phyloP scores from a whole-genome alignment of 1,140 invertebrate genomes.

The Drosophila nikananu region DNA sequence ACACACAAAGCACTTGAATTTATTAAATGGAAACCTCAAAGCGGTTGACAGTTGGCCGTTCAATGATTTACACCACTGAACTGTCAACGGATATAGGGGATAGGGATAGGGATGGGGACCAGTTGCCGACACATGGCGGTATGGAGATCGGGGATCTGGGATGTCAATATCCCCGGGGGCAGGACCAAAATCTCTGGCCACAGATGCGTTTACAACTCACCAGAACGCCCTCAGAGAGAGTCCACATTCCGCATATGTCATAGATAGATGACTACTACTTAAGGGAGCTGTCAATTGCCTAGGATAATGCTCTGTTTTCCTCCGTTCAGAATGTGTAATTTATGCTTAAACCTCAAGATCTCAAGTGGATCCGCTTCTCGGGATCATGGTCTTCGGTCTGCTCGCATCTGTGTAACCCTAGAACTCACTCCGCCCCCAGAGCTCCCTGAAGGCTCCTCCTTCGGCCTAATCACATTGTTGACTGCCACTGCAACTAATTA shows the following conservation, averaged over 20 bases:
- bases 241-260: constrained; percentile 34
- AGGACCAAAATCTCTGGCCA: constrained; percentile 29
- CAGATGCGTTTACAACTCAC: constrained; percentile 68
- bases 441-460: constrained; percentile 13
- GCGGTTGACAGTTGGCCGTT: constrained; percentile 20
- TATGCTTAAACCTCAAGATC: constrained; percentile 41
- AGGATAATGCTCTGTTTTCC: constrained; percentile 58
- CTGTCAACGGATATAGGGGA: constrained; percentile 55
- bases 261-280: constrained; percentile 55
- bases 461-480: constrained; percentile 73
- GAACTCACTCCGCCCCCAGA: constrained; percentile 23
- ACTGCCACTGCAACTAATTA: constrained; percentile 82
- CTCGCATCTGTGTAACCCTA: constrained; percentile 66
- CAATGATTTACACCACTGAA: constrained; percentile 62
- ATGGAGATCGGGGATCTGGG: constrained; percentile 2
- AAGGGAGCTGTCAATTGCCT: constrained; percentile 70
- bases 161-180: constrained; percentile 48
- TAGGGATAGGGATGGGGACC: constrained; percentile 26
- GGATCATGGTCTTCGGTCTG: constrained; percentile 46
- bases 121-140: constrained; percentile 72
- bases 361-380: constrained; percentile 64
- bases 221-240: constrained; percentile 38
- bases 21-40: constrained; percentile 49
- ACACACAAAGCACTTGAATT: constrained; percentile 33
- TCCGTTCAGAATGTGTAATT: constrained; percentile 41